phyloP scores from a whole-genome alignment of 2,113 vertebrate species.

The Etheostoma spectabile region DNA sequence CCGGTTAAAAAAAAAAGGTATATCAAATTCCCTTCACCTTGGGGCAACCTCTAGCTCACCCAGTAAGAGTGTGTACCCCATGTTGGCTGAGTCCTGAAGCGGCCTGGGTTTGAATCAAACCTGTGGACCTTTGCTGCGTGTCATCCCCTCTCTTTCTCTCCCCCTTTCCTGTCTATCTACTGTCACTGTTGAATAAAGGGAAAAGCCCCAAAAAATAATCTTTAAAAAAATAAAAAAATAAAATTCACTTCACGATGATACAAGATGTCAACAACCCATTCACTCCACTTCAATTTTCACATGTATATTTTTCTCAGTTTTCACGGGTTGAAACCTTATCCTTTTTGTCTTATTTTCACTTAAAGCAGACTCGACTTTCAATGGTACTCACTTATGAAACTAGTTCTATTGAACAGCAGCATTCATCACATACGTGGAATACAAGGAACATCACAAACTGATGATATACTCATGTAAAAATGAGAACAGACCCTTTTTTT shows the following conservation, averaged over 20 bases:
- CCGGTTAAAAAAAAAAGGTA: neutral
- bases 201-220: too few relatives aligned
- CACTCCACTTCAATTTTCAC: neutral
- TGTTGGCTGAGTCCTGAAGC: too few relatives aligned
- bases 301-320: neutral
- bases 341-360: neutral
- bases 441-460: constrained; percentile 18
- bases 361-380: neutral
- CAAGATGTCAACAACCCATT: neutral
- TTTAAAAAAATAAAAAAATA: neutral
- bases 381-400: neutral
- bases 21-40: neutral
- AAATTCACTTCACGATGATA: neutral
- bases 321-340: neutral
- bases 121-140: too few relatives aligned
- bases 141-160: too few relatives aligned
- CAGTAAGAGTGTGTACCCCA: too few relatives aligned
- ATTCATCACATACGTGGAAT: constrained; percentile 2
- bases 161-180: too few relatives aligned
- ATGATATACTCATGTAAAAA: constrained; percentile 6
- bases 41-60: too few relatives aligned
- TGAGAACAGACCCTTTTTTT: constrained; percentile 1
- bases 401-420: neutral
- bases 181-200: too few relatives aligned
- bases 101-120: too few relatives aligned